Conservation (phyloP, 2,113 vertebrate species). For the Thinocorus orbignyianus region DNA sequence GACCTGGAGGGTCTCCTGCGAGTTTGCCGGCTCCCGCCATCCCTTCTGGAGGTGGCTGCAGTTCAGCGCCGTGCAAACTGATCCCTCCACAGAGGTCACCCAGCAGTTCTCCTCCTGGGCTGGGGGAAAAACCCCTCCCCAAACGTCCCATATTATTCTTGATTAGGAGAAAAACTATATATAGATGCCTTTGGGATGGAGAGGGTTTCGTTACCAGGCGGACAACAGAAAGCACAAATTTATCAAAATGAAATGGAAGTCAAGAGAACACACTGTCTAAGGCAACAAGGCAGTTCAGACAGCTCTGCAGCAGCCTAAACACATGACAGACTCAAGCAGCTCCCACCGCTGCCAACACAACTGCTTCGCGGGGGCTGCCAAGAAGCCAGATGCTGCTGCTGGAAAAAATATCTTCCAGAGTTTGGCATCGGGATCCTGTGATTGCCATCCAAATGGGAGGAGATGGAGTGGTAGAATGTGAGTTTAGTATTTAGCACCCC, state of each 20-base stretch:
- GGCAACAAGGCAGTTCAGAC: slow-evolving; percentile 68
- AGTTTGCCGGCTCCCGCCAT: neutral
- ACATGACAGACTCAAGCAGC: slow-evolving; percentile 76
- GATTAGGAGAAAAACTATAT: neutral
- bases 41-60: neutral
- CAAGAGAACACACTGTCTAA: slow-evolving; percentile 69
- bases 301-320: slow-evolving; percentile 76
- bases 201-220: neutral
- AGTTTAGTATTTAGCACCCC: slow-evolving; percentile 74
- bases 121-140: neutral
- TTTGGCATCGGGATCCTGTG: slow-evolving; percentile 76
- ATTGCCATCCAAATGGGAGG: slow-evolving; percentile 76
- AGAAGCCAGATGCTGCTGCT: slow-evolving; percentile 83
- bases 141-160: neutral
- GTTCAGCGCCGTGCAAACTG: neutral
- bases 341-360: slow-evolving; percentile 76
- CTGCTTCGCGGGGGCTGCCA: slow-evolving; percentile 74
- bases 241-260: slow-evolving; percentile 36
- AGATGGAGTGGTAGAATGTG: slow-evolving; percentile 73
- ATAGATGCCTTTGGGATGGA: neutral
- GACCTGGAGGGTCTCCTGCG: neutral
- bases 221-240: neutral
- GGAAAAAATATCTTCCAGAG: slow-evolving; percentile 83
- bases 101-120: neutral
- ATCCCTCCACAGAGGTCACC: neutral